Conservation (phyloP, 92 coral and sea anemone species). For the Anthopleura xanthogrammica region DNA sequence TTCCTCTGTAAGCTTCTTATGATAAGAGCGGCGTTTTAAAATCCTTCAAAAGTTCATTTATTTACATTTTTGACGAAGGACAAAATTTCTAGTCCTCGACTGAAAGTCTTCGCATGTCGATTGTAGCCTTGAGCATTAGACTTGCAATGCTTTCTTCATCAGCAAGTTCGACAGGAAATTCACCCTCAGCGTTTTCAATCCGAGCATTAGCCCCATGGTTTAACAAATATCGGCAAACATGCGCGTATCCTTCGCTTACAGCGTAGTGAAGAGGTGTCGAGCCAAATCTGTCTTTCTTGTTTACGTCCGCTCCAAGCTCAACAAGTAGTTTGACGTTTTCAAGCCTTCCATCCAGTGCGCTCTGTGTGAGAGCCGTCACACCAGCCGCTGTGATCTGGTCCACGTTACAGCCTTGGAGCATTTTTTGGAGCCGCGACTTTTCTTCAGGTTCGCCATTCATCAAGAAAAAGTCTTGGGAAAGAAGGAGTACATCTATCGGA, state of each 20-base stretch:
- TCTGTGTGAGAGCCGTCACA: conserved; percentile 89
- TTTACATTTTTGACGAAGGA: not conserved
- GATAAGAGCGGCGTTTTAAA: too few species aligned
- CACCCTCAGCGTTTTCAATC: conserved; percentile 72
- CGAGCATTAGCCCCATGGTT: conserved; percentile 84
- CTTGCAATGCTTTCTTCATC: conserved; percentile 76
- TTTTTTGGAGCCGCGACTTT: conserved; percentile 57
- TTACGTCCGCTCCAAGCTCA: conserved; percentile 86
- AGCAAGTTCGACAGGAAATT: conserved; percentile 87
- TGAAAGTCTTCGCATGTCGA: conserved; percentile 58
- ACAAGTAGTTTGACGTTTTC: conserved; percentile 79
- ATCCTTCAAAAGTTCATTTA: not conserved
- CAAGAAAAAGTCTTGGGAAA: conserved; percentile 56
- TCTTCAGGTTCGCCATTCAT: conserved; percentile 58
- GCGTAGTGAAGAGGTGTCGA: conserved; percentile 96
- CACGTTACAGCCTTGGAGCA: conserved; percentile 71
- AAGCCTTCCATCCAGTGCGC: conserved; percentile 86
- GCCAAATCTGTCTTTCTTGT: conserved; percentile 82
- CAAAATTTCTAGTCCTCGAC: conserved; percentile 25
- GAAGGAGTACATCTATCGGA: conserved; percentile 66
- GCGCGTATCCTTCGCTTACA: conserved; percentile 88
- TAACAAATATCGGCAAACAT: conserved; percentile 82
- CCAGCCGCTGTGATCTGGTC: conserved; percentile 89
- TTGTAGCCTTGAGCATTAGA: conserved; percentile 72
- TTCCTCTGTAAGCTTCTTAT: too few species aligned